Percentiles rank a stretch among this genome's conserved stretches.
phyloP scores from a whole-genome alignment of 1,140 invertebrate species.

The Pteromalus puparum region DNA sequence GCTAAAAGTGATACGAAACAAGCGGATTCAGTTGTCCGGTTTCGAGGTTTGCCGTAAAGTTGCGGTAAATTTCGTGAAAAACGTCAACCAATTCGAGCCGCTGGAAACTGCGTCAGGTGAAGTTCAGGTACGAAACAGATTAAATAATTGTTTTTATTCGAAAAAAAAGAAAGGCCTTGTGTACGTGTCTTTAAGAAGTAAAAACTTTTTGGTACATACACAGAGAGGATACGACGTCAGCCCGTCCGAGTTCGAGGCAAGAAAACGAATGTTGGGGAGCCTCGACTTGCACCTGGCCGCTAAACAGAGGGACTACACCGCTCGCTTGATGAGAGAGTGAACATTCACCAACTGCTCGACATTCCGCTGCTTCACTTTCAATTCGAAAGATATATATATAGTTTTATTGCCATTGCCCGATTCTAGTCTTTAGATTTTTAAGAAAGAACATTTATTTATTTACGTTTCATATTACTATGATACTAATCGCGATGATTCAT shows the following conservation, averaged over 20 bases:
- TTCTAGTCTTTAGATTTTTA: slow-evolving; percentile 31
- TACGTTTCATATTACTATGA: no score
- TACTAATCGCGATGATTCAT: no score
- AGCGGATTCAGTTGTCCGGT: slow-evolving; percentile 68
- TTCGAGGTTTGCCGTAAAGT: slow-evolving; percentile 70
- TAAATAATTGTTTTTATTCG: no score
- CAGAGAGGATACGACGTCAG: slow-evolving; percentile 35
- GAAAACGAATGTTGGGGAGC: slow-evolving; percentile 65
- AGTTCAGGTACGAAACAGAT: neutral
- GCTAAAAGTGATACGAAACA: slow-evolving; percentile 61
- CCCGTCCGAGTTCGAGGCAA: slow-evolving; percentile 33
- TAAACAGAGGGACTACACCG: slow-evolving; percentile 70
- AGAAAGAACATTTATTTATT: no score
- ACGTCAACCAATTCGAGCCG: slow-evolving; percentile 41
- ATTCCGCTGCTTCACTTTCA: neutral
- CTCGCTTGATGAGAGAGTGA: slow-evolving; percentile 67
- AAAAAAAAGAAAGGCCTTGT: neutral
- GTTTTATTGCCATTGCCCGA: slow-evolving; percentile 8
- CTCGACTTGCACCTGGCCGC: slow-evolving; percentile 69
- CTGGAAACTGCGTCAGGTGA: neutral
- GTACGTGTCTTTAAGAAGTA: no score
- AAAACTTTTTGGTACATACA: neutral
- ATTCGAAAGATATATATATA: neutral
- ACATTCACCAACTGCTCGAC: slow-evolving; percentile 22
- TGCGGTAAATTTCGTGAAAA: slow-evolving; percentile 68